These are phyloP conservation scores for Coleophora deauratella DNA, from an alignment of 2,888 invertebrate species.

Conservation along the genomic window DNA sequence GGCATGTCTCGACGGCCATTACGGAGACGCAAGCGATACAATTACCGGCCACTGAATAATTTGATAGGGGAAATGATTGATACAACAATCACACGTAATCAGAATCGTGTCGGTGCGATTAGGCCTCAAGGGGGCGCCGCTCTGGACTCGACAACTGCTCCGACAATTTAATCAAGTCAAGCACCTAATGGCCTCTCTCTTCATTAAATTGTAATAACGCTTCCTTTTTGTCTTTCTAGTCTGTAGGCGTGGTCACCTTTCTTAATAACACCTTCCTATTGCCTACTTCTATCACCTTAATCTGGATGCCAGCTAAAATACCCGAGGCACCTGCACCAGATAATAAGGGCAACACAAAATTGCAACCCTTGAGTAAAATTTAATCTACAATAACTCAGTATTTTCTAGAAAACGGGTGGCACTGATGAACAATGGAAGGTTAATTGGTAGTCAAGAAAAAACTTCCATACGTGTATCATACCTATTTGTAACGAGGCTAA, in stretches of 20 bases:
- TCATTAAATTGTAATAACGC: slow-evolving; percentile 63
- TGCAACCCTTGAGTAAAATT: no score
- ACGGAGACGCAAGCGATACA: slow-evolving; percentile 55
- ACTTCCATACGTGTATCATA: no score
- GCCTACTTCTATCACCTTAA: no score
- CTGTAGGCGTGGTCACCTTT: slow-evolving; percentile 37
- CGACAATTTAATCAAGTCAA: slow-evolving; percentile 65
- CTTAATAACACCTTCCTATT: no score
- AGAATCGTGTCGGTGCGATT: slow-evolving; percentile 68
- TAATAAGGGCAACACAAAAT: no score
- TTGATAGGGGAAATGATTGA: slow-evolving; percentile 72
- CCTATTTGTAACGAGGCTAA: no score
- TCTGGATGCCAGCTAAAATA: no score
- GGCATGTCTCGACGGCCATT: slow-evolving; percentile 36
- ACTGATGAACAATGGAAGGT: no score
- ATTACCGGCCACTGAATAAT: slow-evolving; percentile 71
- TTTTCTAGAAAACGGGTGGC: no score
- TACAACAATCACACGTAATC: slow-evolving; percentile 70
- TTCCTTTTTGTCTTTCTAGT: slow-evolving; percentile 48
- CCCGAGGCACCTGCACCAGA: no score
- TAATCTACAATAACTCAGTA: no score
- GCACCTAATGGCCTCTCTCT: slow-evolving; percentile 64
- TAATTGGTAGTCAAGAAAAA: no score
- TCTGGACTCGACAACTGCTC: slow-evolving; percentile 46
- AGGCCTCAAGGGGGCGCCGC: slow-evolving; percentile 46